Evolutionary conservation across 2,797 vertebrate genomes (phyloP).

Genomic region (Brachyrhaphis roseni): DNA sequence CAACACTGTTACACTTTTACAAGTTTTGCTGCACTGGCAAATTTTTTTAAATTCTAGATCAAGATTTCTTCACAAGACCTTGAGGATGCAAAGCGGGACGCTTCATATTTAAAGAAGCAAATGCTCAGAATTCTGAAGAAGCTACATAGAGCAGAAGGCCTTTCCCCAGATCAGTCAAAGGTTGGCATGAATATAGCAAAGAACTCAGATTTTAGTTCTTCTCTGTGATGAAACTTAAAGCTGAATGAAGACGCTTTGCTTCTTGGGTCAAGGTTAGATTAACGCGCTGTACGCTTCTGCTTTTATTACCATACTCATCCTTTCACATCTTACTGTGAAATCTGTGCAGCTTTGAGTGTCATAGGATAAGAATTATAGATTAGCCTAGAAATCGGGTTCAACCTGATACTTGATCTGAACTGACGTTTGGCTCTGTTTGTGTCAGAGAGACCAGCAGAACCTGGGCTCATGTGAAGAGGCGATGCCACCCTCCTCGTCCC

Average conservation of each 20-base stretch:
- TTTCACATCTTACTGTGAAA: background rate
- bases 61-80: constrained; percentile 82
- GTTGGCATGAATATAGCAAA: constrained; percentile 66
- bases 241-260: constrained; percentile 8
- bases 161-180: constrained; percentile 60
- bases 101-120: constrained; percentile 83
- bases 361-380: background rate
- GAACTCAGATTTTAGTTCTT: background rate
- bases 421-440: constrained; percentile 7
- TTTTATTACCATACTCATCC: background rate
- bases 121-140: constrained; percentile 81
- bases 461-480: constrained; percentile 44
- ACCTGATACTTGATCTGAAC: background rate
- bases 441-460: constrained; percentile 69
- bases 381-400: background rate
- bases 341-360: constrained; percentile 18
- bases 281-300: background rate
- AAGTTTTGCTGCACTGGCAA: constrained; percentile 1
- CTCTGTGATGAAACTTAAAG: constrained; percentile 17
- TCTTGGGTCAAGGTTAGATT: background rate
- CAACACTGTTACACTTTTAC: background rate
- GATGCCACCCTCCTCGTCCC: constrained; percentile 5
- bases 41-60: constrained; percentile 71
- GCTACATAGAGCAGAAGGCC: constrained; percentile 75
- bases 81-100: constrained; percentile 85